Percentiles rank a stretch among this genome's conserved stretches.
Conservation (phyloP, 92 coral and sea anemone species). For the Chrysogorgia sp. region DNA sequence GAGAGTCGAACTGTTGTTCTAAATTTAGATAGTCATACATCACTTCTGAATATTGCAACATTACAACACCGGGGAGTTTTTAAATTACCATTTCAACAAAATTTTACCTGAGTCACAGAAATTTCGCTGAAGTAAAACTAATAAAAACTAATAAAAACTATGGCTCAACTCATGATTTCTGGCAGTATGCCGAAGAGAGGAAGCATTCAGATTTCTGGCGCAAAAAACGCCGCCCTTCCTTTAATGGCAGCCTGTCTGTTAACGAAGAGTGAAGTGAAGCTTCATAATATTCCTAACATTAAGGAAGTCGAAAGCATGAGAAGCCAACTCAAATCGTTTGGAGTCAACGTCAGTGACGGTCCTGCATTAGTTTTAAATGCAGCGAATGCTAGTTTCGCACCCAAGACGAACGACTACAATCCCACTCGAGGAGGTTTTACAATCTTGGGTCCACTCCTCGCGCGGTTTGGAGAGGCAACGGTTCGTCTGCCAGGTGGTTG, state of each 20-base stretch:
- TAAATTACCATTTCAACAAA: not conserved
- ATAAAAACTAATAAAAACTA: not conserved
- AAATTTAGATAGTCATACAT: constrained; percentile 16
- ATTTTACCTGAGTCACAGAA: not conserved
- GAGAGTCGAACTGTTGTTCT: constrained; percentile 7
- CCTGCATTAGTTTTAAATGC: not conserved
- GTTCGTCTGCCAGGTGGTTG: constrained; percentile 58
- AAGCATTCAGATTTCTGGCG: constrained; percentile 26
- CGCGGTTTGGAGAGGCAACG: constrained; percentile 41
- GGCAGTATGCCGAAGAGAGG: constrained; percentile 13
- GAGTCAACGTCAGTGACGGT: not conserved
- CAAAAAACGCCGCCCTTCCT: constrained; percentile 48
- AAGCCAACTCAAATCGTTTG: not conserved
- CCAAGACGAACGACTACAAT: not conserved
- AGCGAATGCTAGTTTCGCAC: not conserved
- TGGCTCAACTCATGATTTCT: constrained; percentile 15
- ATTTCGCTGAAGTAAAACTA: constrained; percentile 1
- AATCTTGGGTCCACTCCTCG: constrained; percentile 55
- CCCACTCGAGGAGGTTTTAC: constrained; percentile 41
- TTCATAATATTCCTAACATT: constrained; percentile 36
- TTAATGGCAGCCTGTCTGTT: constrained; percentile 48
- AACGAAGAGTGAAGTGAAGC: constrained; percentile 6
- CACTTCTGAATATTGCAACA: not conserved
- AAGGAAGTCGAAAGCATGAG: constrained; percentile 12
- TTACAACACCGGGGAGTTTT: constrained; percentile 7